A percentile compares a stretch with the other conserved stretches of the same genome.
Evolutionary conservation across 1,140 invertebrate species (phyloP).

Genomic region (Doryteuthis pealeii): DNA sequence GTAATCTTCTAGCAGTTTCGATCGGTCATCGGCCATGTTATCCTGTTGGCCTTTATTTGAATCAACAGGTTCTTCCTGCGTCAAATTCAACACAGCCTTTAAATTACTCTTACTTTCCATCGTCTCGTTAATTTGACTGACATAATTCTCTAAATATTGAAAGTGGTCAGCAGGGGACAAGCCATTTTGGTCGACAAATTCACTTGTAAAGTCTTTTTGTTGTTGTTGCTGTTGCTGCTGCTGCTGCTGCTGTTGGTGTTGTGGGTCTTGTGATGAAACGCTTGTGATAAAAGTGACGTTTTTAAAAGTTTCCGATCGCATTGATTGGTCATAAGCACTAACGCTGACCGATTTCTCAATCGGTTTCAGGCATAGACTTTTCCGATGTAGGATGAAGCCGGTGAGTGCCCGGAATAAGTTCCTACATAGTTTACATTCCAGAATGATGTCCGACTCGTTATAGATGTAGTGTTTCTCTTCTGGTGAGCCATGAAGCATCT

Average conservation of each 20-base stretch:
- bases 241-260: background rate
- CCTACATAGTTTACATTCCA: constrained; percentile 6
- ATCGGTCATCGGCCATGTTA: too few species aligned
- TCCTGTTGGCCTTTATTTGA: too few species aligned
- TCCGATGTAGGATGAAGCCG: background rate
- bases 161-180: background rate
- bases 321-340: background rate
- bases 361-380: background rate
- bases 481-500: constrained; percentile 6
- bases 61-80: background rate
- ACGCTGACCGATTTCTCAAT: background rate
- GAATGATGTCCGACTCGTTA: constrained; percentile 9
- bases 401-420: constrained; percentile 4
- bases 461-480: constrained; percentile 7
- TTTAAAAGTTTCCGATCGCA: background rate
- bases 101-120: constrained; percentile 3
- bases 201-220: background rate
- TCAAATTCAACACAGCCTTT: background rate
- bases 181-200: too few species aligned
- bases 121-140: background rate
- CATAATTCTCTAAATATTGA: background rate
- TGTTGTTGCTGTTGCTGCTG: background rate
- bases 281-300: background rate
- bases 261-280: background rate
- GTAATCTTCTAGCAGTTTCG: too few species aligned